Evolutionary conservation across 1,140 invertebrate species (phyloP), one percentile per base, ranked within the genome.

Genomic region (Diorhabda elongata): DNA sequence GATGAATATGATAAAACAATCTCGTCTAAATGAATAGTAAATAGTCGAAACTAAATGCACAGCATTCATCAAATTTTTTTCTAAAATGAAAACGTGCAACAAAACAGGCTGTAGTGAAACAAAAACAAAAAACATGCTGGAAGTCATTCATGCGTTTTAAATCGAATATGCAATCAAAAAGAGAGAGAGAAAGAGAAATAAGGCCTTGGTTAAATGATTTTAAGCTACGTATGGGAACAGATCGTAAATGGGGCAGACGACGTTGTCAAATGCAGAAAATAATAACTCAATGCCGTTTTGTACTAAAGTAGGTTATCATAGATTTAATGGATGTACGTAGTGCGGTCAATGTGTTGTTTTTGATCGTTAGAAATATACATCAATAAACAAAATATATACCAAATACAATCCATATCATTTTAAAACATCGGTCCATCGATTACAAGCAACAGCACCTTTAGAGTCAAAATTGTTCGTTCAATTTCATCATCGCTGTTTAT

Each of bases 141-240:
- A 52, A 52, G 47, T 52, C 47, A 52, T 52, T 52, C 47, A 52
- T 52, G 47, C 47, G 47, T 52, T 52, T 52, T 52, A 52, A 52
- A 52, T 52, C 6, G 47, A 52, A n/a, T 52, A 52, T 52, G 47
- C 47, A 52, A 52, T 52, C 47, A 52, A 26, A 26, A 26, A 26
- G 26, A 26, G 26, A 26, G 26, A 26, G 26, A 26, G 26, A 26
- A 26, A 52, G 47, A 52, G 47, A n/a, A 52, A 52, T 6, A 52
- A 52, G 47, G n/a, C 47, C 47, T 52, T 52, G 47, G 47, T 52
- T 52, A 52, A 52, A n/a, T 52, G 3, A 52, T 8, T 52, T 52
- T 6, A 52, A 52, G 6, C 47, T n/a, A 52, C 47, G 47, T 52
- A 52, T n/a, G 47, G n/a, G n/a, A 6, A 52, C 47, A 52, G n/a